Conservation (phyloP, 2,113 vertebrate genomes). For the Coptodon rendalli region DNA sequence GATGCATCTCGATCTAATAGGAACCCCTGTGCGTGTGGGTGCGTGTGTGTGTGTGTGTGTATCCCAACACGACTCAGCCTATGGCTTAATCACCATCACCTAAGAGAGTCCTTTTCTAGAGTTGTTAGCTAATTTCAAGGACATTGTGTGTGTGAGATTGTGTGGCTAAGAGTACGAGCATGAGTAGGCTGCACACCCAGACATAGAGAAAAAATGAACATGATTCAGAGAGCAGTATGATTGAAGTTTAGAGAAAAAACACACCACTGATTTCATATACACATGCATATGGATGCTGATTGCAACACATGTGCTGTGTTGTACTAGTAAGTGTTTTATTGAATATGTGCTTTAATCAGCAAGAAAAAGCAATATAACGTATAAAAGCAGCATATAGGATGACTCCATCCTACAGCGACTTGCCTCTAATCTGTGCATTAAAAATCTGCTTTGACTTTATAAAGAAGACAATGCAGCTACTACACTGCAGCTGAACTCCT, state of each 20-base stretch:
- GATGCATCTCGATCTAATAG: slow-evolving; percentile 61
- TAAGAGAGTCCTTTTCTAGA: slow-evolving; percentile 12
- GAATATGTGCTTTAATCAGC: neutral
- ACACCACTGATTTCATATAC: neutral
- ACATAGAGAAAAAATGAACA: neutral
- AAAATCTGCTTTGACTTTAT: slow-evolving; percentile 3
- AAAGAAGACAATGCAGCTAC: neutral
- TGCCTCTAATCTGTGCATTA: neutral
- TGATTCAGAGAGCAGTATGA: neutral
- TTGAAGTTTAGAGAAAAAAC: neutral
- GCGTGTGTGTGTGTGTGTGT: neutral
- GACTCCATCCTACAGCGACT: neutral
- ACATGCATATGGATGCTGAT: neutral
- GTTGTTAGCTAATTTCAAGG: slow-evolving; percentile 25
- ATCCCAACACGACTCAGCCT: neutral
- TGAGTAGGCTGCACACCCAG: neutral
- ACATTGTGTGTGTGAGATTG: neutral
- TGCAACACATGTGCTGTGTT: neutral
- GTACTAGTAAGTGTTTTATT: neutral
- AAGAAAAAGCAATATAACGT: neutral
- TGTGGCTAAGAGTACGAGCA: neutral
- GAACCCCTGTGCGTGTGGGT: neutral
- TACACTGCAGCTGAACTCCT: neutral
- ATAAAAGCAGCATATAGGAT: neutral
- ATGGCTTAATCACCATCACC: slow-evolving; percentile 24